Conservation (phyloP, 2,888 invertebrate species). For the Carcina quercana region DNA sequence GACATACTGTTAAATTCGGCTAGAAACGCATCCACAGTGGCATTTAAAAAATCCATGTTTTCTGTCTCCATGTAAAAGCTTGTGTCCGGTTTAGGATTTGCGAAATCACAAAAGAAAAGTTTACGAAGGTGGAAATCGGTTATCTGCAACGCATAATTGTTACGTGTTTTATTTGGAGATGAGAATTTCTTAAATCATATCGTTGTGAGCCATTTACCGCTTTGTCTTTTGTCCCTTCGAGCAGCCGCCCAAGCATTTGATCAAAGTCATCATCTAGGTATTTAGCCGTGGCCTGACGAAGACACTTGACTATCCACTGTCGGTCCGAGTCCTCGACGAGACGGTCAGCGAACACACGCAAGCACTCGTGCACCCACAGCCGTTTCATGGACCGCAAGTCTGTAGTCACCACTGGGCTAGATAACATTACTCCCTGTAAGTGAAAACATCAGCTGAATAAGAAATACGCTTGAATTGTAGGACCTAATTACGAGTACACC, state of each 20-base stretch:
- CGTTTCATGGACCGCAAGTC: constrained; percentile 90
- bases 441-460: constrained; percentile 7
- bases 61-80: constrained; percentile 91
- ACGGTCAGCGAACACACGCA: constrained; percentile 94
- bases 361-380: constrained; percentile 95
- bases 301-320: constrained; percentile 84
- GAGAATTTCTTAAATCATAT: too few species aligned
- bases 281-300: constrained; percentile 75
- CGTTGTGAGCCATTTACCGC: too few species aligned
- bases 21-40: constrained; percentile 90
- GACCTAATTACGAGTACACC: too few species aligned
- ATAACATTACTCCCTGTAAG: constrained; percentile 89
- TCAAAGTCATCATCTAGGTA: constrained; percentile 81
- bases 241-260: constrained; percentile 79
- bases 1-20: constrained; percentile 96
- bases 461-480: not conserved
- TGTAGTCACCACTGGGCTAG: constrained; percentile 93
- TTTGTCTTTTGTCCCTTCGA: constrained; percentile 33
- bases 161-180: too few species aligned
- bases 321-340: constrained; percentile 88
- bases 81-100: constrained; percentile 93
- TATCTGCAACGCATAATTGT: constrained; percentile 75
- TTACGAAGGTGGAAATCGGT: constrained; percentile 88
- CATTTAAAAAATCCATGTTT: constrained; percentile 85
- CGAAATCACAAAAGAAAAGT: constrained; percentile 95